phyloP scores from a whole-genome alignment of 2,888 invertebrate species.

The Apamea sordens region DNA sequence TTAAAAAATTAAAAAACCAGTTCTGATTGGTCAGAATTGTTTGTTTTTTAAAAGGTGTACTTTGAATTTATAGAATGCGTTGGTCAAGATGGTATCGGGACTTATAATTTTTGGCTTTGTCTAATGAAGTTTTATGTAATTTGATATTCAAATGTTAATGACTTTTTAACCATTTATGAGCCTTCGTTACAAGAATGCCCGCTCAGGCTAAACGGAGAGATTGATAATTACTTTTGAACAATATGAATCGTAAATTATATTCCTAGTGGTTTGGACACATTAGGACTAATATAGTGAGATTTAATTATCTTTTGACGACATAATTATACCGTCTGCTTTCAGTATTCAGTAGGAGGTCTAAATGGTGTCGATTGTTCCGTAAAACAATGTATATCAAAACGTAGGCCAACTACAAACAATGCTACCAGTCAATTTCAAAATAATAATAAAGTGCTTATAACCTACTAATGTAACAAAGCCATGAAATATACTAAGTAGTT shows the following conservation, averaged over 20 bases:
- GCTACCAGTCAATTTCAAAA: constrained; percentile 41
- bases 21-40: constrained; percentile 64
- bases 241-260: constrained; percentile 34
- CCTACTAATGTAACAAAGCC: constrained; percentile 74
- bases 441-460: constrained; percentile 67
- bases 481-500: constrained; percentile 77
- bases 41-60: constrained; percentile 41
- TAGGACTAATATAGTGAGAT: constrained; percentile 28
- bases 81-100: constrained; percentile 60
- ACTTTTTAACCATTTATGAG: constrained; percentile 42
- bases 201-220: constrained; percentile 21
- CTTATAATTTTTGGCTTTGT: constrained; percentile 57
- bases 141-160: constrained; percentile 54
- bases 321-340: constrained; percentile 1
- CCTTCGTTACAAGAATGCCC: constrained; percentile 9
- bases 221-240: constrained; percentile 35
- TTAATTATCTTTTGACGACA: constrained; percentile 29
- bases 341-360: constrained; percentile 20
- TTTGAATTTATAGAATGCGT: constrained; percentile 75
- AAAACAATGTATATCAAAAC: constrained; percentile 27
- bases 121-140: constrained; percentile 61
- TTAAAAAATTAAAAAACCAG: constrained; percentile 54
- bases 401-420: constrained; percentile 30
- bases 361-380: constrained; percentile 11
- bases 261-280: not conserved